These are phyloP conservation scores for Smutsia gigantea DNA, from an alignment of 2,797 vertebrate species.

Conservation along the genomic window DNA sequence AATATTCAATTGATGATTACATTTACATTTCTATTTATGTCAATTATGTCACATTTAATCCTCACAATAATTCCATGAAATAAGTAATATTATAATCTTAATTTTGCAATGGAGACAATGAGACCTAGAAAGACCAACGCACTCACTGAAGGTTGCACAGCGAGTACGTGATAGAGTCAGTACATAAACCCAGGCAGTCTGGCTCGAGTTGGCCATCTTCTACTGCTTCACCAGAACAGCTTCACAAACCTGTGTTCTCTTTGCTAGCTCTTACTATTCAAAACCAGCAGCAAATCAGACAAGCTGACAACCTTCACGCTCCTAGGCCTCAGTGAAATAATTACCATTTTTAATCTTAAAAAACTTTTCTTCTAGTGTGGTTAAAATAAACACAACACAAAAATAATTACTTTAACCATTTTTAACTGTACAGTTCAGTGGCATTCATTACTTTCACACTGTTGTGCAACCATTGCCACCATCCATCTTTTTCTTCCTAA, in stretches of 20 bases:
- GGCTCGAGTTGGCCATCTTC: not conserved
- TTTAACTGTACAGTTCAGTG: not conserved
- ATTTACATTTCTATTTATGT: slow-evolving; percentile 29
- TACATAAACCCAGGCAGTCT: not conserved
- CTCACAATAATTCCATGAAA: slow-evolving; percentile 17
- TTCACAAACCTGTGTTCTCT: not conserved
- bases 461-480: not conserved
- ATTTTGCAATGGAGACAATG: not conserved
- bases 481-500: not conserved
- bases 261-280: not conserved
- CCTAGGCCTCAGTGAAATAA: not conserved
- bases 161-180: not conserved
- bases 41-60: not conserved
- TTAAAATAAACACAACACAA: not conserved
- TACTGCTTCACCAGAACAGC: not conserved
- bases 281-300: slow-evolving; percentile 27
- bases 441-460: not conserved
- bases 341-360: not conserved
- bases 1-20: not conserved
- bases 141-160: not conserved
- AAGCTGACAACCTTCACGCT: not conserved
- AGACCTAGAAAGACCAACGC: slow-evolving; percentile 18
- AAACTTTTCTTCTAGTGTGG: not conserved
- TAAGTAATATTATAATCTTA: not conserved
- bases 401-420: not conserved